These are phyloP conservation scores for Osmoderma eremita DNA, from an alignment of 2,888 invertebrate species.

Conservation along the genomic window DNA sequence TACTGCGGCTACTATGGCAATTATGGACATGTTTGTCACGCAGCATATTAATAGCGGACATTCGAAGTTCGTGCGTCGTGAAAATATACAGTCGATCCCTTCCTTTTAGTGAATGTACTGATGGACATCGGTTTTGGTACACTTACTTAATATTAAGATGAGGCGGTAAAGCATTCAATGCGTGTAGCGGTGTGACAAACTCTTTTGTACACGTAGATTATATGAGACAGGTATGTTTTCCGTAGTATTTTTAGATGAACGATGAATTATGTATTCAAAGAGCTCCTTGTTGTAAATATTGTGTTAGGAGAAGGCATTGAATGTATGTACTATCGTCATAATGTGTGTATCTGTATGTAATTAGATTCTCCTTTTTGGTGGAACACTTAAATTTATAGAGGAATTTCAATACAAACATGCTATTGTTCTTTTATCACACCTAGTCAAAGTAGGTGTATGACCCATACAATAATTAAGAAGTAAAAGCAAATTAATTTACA, in stretches of 20 bases:
- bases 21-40: slow-evolving; percentile 1
- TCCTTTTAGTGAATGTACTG: background rate
- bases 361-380: no score
- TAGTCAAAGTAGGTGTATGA: no score
- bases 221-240: slow-evolving; percentile 21
- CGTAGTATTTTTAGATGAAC: slow-evolving; percentile 13
- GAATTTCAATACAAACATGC: no score
- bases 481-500: no score
- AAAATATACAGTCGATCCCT: background rate
- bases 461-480: no score
- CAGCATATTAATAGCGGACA: slow-evolving; percentile 7
- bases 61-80: background rate
- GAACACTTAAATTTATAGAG: no score
- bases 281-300: slow-evolving; percentile 1
- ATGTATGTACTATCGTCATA: no score
- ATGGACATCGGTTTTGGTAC: background rate
- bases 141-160: slow-evolving; percentile 32
- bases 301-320: no score
- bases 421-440: no score
- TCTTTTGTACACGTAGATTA: slow-evolving; percentile 2
- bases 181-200: slow-evolving; percentile 11
- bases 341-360: no score
- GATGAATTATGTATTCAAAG: slow-evolving; percentile 10
- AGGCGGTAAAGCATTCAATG: slow-evolving; percentile 23
- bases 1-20: background rate